Conservation (phyloP, 64 coral and sea anemone genomes). For the Anthopleura sola region DNA sequence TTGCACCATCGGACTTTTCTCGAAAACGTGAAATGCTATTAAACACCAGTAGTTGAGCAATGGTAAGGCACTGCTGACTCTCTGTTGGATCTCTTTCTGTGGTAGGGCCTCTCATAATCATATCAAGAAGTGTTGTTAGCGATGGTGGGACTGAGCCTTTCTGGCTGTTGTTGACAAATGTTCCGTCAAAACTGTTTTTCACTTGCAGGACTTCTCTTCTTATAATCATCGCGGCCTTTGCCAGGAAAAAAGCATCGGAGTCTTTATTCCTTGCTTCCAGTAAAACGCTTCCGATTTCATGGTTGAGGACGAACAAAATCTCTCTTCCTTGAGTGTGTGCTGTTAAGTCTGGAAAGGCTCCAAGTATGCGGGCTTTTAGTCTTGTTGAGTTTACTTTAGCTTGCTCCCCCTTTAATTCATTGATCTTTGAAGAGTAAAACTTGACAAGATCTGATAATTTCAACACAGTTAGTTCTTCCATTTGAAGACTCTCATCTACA, state of each 20-base stretch:
- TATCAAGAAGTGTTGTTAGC: neutral
- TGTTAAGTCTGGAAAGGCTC: constrained; percentile 25
- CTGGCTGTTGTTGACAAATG: constrained; percentile 20
- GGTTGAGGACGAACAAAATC: neutral
- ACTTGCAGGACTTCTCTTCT: constrained; percentile 20
- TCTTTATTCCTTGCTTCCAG: neutral
- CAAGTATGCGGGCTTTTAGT: neutral
- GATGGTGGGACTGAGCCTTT: constrained; percentile 27
- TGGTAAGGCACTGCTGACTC: neutral
- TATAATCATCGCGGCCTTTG: constrained; percentile 12
- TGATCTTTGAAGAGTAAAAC: neutral
- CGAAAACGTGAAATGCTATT: neutral
- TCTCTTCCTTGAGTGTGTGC: constrained; percentile 6
- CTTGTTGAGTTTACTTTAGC: constrained; percentile 58
- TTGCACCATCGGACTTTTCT: neutral
- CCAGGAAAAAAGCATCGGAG: constrained; percentile 9
- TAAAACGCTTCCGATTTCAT: constrained; percentile 8
- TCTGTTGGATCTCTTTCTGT: neutral
- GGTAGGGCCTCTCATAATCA: constrained; percentile 26
- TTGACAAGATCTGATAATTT: neutral
- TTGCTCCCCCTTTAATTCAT: no score
- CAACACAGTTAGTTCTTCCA: neutral
- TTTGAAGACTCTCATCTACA: constrained; percentile 6
- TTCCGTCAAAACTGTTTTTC: constrained; percentile 39
- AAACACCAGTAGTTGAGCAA: neutral